Percentiles rank a stretch among this genome's conserved stretches.
phyloP scores from a whole-genome alignment of 1,140 invertebrate genomes.

The Druon quercuslanigerum region DNA sequence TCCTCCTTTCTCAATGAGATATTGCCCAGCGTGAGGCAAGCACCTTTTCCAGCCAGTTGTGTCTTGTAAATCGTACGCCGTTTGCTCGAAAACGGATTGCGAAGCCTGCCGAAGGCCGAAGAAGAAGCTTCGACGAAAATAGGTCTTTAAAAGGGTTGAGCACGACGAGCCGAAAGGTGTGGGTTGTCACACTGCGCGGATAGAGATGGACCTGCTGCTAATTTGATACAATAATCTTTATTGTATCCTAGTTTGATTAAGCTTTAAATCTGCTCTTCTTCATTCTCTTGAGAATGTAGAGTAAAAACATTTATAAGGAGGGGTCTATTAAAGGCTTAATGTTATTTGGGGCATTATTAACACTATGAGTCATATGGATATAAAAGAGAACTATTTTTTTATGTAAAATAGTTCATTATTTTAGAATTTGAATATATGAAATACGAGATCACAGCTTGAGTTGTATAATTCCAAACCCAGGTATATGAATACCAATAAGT shows the following conservation, averaged over 20 bases:
- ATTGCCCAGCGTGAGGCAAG: constrained; percentile 54
- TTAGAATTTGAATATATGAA: no score
- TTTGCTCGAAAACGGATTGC: constrained; percentile 57
- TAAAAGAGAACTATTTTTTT: no score
- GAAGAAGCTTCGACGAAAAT: constrained; percentile 11
- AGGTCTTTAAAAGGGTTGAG: neutral
- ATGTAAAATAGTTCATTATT: no score
- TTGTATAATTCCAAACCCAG: no score
- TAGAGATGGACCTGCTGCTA: neutral
- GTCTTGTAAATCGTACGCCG: constrained; percentile 57
- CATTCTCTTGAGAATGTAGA: neutral
- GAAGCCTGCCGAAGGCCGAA: constrained; percentile 32
- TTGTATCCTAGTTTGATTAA: constrained; percentile 8
- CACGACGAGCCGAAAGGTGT: neutral
- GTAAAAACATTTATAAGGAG: neutral
- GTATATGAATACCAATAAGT: no score
- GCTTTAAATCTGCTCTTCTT: neutral
- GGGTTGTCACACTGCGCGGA: neutral
- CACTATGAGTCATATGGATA: no score
- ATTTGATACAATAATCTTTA: constrained; percentile 22
- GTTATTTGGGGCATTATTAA: constrained; percentile 1
- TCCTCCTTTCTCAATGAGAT: constrained; percentile 72
- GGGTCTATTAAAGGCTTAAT: neutral
- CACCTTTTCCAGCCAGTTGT: constrained; percentile 52
- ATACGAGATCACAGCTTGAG: no score